A percentile compares a stretch with the other conserved stretches of the same genome.
phyloP scores from a whole-genome alignment of 2,888 invertebrate species.

The Aporophyla nigra region DNA sequence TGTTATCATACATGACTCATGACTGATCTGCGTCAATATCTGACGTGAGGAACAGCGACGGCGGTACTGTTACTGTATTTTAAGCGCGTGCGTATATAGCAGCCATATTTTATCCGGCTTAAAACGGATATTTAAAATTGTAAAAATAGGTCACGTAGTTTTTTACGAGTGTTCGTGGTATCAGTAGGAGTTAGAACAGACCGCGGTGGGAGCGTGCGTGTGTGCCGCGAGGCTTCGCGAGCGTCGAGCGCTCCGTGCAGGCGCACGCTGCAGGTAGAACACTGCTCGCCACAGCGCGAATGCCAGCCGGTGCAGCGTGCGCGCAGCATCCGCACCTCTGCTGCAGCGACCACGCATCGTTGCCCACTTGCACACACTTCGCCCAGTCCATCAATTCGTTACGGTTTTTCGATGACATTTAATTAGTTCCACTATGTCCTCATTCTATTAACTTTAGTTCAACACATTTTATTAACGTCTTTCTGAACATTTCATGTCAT shows the following conservation, averaged over 20 bases:
- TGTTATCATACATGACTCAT: neutral
- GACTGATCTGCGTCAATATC: conserved; percentile 5
- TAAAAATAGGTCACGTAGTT: conserved; percentile 48
- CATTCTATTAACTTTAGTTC: neutral
- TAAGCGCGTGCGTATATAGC: conserved; percentile 22
- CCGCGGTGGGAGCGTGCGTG: conserved; percentile 71
- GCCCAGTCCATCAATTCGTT: conserved; percentile 53
- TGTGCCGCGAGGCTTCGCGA: conserved; percentile 73
- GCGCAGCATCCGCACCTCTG: conserved; percentile 89
- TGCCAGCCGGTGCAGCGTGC: conserved; percentile 93
- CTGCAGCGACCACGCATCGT: conserved; percentile 80
- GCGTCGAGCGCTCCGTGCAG: conserved; percentile 69
- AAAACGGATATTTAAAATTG: conserved; percentile 40
- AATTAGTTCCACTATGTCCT: conserved; percentile 8
- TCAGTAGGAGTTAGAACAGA: conserved; percentile 71
- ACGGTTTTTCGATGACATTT: conserved; percentile 46
- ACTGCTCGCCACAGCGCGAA: conserved; percentile 94
- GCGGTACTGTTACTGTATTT: conserved; percentile 16
- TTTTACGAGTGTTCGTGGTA: conserved; percentile 45
- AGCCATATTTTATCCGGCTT: conserved; percentile 33
- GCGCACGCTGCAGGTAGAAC: conserved; percentile 92
- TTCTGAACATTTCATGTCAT: neutral
- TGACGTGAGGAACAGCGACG: neutral
- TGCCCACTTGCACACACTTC: conserved; percentile 53
- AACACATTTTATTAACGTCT: neutral